These are phyloP conservation scores for Lomographa bimaculata DNA, from an alignment of 2,888 invertebrate genomes.

Conservation along the genomic window DNA sequence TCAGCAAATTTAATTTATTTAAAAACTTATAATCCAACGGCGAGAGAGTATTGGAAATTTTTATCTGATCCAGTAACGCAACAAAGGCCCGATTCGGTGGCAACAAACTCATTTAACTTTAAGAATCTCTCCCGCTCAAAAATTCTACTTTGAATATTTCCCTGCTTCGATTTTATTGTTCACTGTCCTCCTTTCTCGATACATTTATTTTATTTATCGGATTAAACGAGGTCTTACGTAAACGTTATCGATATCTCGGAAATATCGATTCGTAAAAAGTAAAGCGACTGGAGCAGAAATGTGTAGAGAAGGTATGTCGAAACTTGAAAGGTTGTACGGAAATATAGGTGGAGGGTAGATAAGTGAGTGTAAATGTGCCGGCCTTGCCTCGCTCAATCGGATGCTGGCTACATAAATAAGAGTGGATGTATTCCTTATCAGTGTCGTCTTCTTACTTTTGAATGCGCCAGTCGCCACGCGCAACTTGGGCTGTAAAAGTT, in stretches of 20 bases:
- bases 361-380: conserved; percentile 70
- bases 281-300: conserved; percentile 14
- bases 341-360: conserved; percentile 81
- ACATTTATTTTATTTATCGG: conserved; percentile 73
- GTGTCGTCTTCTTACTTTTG: conserved; percentile 59
- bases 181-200: conserved; percentile 64
- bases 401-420: conserved; percentile 79
- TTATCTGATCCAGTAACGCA: conserved; percentile 71
- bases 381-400: conserved; percentile 72
- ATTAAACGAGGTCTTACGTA: conserved; percentile 53
- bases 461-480: conserved; percentile 46
- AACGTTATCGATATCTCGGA: conserved; percentile 29
- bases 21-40: conserved; percentile 30
- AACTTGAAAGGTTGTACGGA: conserved; percentile 69
- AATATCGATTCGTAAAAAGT: conserved; percentile 27
- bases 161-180: conserved; percentile 75
- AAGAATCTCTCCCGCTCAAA: conserved; percentile 67
- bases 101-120: conserved; percentile 82
- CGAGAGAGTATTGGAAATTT: conserved; percentile 50
- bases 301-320: conserved; percentile 21
- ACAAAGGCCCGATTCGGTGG: conserved; percentile 66
- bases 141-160: conserved; percentile 67
- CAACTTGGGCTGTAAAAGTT: conserved; percentile 35
- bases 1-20: conserved; percentile 21
- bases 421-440: conserved; percentile 71